phyloP scores from a whole-genome alignment of 2,888 invertebrate species.

The Eupithecia insigniata region DNA sequence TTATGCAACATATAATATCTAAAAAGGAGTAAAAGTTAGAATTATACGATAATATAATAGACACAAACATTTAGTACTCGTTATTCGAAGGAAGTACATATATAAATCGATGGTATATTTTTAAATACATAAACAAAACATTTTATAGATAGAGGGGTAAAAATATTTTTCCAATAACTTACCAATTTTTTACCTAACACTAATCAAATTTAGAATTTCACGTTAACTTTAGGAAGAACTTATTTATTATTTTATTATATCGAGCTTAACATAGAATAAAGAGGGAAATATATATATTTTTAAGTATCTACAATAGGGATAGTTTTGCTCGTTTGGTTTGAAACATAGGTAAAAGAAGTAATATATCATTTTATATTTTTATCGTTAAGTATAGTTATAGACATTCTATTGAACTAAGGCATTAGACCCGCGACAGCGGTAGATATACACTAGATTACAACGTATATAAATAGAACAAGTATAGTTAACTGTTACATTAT shows the following conservation, averaged over 20 bases:
- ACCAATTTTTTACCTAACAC: constrained; percentile 14
- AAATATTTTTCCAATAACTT: constrained; percentile 19
- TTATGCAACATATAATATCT: constrained; percentile 22
- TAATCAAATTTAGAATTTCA: constrained; percentile 34
- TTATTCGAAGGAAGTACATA: background rate
- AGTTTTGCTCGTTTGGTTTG: background rate
- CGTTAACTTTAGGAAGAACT: constrained; percentile 36
- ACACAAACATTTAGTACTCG: constrained; percentile 3
- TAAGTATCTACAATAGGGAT: background rate
- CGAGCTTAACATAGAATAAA: constrained; percentile 16
- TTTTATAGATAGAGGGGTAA: background rate
- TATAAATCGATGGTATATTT: constrained; percentile 3
- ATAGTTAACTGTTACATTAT: constrained; percentile 49
- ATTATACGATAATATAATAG: constrained; percentile 19
- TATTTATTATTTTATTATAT: constrained; percentile 19
- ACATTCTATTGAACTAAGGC: constrained; percentile 50
- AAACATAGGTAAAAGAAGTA: background rate
- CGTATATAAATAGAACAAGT: constrained; percentile 47
- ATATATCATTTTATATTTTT: background rate
- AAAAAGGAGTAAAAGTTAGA: constrained; percentile 4
- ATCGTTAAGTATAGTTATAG: constrained; percentile 19
- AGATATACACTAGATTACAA: constrained; percentile 55
- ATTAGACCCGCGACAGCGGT: constrained; percentile 60
- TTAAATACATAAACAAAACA: background rate
- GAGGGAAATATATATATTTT: background rate